These are phyloP conservation scores for Sitobion miscanthi DNA, from an alignment of 1,140 invertebrate species.

Conservation along the genomic window DNA sequence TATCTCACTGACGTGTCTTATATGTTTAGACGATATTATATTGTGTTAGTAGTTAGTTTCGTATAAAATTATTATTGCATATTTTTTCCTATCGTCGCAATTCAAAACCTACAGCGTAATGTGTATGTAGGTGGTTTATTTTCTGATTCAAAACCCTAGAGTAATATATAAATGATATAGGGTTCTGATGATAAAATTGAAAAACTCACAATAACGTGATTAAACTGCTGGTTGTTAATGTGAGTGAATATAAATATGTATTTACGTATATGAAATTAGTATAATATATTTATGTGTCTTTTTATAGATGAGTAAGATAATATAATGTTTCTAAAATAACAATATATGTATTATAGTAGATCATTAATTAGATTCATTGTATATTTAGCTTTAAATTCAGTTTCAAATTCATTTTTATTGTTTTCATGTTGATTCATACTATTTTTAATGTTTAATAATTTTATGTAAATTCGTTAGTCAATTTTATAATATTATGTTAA, in stretches of 20 bases:
- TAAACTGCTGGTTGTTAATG: background rate
- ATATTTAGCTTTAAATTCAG: too few relatives aligned
- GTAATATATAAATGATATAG: background rate
- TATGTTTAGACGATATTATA: background rate
- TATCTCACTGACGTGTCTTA: background rate
- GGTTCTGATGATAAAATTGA: background rate
- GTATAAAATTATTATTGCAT: background rate
- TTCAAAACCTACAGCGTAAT: background rate
- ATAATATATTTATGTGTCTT: too few relatives aligned
- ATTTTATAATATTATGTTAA: too few relatives aligned
- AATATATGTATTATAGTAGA: background rate
- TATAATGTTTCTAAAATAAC: too few relatives aligned
- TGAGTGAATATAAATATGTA: background rate
- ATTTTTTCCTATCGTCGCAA: background rate
- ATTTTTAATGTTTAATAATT: too few relatives aligned
- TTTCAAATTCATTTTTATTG: too few relatives aligned
- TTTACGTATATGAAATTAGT: background rate
- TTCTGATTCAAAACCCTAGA: background rate
- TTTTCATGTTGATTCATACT: too few relatives aligned
- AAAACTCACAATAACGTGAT: background rate
- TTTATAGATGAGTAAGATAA: too few relatives aligned
- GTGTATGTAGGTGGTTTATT: background rate
- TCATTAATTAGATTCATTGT: too few relatives aligned
- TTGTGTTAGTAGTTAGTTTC: background rate
- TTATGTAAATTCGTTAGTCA: too few relatives aligned